These are phyloP conservation scores for Sceloporus tristichus DNA, from an alignment of 2,113 vertebrate genomes.

Conservation along the genomic window DNA sequence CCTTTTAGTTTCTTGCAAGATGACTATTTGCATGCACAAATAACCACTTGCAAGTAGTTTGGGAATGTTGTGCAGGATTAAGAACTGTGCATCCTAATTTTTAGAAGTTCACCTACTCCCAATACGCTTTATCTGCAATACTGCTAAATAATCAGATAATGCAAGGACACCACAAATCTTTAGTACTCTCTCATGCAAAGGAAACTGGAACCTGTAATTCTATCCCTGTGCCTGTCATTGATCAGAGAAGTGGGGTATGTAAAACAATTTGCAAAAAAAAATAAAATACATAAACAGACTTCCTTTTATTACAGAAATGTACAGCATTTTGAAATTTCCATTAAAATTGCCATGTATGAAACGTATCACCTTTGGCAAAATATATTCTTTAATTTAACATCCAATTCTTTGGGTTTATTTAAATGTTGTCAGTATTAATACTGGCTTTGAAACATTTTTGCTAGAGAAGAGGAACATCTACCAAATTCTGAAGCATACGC, in stretches of 20 bases:
- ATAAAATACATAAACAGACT: background rate
- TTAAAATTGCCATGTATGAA: constrained; percentile 20
- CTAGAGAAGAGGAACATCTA: background rate
- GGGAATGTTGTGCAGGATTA: background rate
- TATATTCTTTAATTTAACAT: background rate
- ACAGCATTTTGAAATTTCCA: constrained; percentile 10
- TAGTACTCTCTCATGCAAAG: background rate
- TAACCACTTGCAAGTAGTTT: background rate
- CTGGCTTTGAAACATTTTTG: background rate
- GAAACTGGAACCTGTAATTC: background rate
- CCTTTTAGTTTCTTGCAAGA: background rate
- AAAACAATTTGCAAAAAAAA: background rate
- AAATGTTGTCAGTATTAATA: constrained; percentile 19
- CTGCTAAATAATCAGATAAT: background rate
- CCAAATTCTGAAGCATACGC: background rate
- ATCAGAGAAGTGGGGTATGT: background rate
- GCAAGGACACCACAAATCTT: background rate
- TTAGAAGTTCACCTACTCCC: background rate
- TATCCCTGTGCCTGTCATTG: background rate
- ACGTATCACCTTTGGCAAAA: background rate
- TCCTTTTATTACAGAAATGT: background rate
- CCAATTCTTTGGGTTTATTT: background rate
- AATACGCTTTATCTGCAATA: background rate
- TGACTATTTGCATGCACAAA: background rate
- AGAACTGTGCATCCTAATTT: background rate